Evolutionary conservation across 2,888 invertebrate species (phyloP).

Genomic region (Lepas anatifera): DNA sequence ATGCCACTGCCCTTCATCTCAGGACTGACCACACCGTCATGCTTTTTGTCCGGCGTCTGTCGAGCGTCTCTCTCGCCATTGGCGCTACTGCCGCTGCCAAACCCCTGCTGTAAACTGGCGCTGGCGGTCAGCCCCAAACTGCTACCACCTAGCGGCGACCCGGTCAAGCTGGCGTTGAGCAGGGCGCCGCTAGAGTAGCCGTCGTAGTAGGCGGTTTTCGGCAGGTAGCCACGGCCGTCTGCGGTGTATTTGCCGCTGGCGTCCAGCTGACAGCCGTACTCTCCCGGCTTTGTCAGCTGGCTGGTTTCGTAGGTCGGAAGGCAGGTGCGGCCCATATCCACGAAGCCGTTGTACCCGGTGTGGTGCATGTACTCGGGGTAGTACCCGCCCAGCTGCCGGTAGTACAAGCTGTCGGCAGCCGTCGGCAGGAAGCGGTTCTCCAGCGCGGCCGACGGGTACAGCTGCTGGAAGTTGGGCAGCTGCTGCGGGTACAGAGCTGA

Average conservation of each 20-base stretch:
- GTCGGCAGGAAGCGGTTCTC: slow-evolving; percentile 58
- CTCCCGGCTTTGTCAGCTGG: slow-evolving; percentile 19
- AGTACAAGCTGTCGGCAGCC: slow-evolving; percentile 80
- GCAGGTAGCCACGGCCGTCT: slow-evolving; percentile 23
- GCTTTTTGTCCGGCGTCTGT: slow-evolving; percentile 15
- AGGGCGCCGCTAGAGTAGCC: slow-evolving; percentile 23
- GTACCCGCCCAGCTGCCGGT: slow-evolving; percentile 71
- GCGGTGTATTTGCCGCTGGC: slow-evolving; percentile 22
- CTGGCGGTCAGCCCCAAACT: slow-evolving; percentile 18
- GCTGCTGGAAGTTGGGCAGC: slow-evolving; percentile 31
- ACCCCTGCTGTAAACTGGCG: not conserved
- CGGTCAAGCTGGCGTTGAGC: slow-evolving; percentile 1
- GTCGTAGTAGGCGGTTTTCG: slow-evolving; percentile 21
- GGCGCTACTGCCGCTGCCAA: too few relatives aligned
- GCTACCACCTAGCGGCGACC: slow-evolving; percentile 11
- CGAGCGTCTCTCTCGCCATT: slow-evolving; percentile 14
- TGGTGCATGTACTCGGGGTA: slow-evolving; percentile 52
- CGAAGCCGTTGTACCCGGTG: slow-evolving; percentile 25
- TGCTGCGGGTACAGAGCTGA: slow-evolving; percentile 20
- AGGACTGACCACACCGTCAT: not conserved
- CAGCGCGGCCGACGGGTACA: slow-evolving; percentile 37
- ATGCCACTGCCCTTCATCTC: too few relatives aligned
- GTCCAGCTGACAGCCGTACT: slow-evolving; percentile 17
- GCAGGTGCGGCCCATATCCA: slow-evolving; percentile 28
- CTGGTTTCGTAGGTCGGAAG: slow-evolving; percentile 28